Evolutionary conservation across 2,113 vertebrate genomes (phyloP), one percentile per base, ranked within the genome.

Genomic region (Setophaga kirtlandii): DNA sequence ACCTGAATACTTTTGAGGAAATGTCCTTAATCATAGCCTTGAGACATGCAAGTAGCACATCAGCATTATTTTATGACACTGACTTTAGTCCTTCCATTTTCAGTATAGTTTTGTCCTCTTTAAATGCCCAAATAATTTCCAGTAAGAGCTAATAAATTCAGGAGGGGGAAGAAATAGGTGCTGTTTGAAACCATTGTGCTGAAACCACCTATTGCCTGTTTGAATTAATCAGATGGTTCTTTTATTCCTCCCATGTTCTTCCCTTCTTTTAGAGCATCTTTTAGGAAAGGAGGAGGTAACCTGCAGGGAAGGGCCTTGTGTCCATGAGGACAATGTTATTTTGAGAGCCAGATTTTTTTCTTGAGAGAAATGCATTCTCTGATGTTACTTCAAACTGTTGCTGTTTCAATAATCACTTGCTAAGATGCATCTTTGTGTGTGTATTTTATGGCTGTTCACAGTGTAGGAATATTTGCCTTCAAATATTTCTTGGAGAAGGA

Each of bases 111-210:
- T 87, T 83, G 23, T 73, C n/a, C 64, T 76, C 70, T 95, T 87
- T 67, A 84, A 89, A 68, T 56, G 35, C 11, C 74, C 30, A 91
- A 79, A 93, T 87, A 83, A 69, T 71, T 91, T 96, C 91, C 42
- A 93, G 50, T 76, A 87, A 93, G 59, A 87, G 42, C 53, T 71
- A 60, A 80, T 42, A 93, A 52, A 42, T 85, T 75, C 70, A 76
- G 35, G 59, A 86, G 6, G 3, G 11, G 33, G 14, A 68, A 95
- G 22, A 85, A 91, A 76, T 50, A 89, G 10, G 21, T 82, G 25
- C 37, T 83, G 23, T 30, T 33, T 74, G 21, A 85, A 91, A 76
- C 69, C 15, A 47, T 41, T 46, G 28, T 85, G 42, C 50, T 69
- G 70, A 95, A 87, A 35, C 31, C 31, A 67, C 46, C 49, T 74